Conservation (phyloP, 2,113 vertebrate genomes). For the Agapornis roseicollis region DNA sequence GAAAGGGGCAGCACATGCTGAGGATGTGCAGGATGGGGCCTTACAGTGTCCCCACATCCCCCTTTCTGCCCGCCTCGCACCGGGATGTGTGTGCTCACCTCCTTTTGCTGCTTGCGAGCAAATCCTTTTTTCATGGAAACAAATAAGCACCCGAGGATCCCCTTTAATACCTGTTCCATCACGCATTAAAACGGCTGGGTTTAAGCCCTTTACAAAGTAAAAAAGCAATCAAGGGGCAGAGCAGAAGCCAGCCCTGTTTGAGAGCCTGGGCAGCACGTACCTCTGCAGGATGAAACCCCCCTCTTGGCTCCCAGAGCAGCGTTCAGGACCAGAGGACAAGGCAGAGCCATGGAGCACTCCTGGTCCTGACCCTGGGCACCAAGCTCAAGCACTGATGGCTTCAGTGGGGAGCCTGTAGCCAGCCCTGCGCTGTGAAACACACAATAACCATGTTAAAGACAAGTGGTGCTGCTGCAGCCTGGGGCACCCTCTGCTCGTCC, state of each 20-base stretch:
- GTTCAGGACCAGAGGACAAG: not conserved
- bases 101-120: not conserved
- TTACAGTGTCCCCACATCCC: not conserved
- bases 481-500: not conserved
- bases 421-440: fast-evolving
- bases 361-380: fast-evolving
- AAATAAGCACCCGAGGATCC: not conserved
- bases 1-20: not conserved
- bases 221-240: conserved; percentile 7
- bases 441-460: fast-evolving
- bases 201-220: conserved; percentile 4
- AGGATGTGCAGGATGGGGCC: not conserved
- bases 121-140: conserved; percentile 14
- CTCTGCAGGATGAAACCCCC: not conserved
- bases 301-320: fast-evolving
- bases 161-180: not conserved
- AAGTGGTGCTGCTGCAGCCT: not conserved
- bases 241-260: not conserved
- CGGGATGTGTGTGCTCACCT: not conserved
- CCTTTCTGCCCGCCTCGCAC: not conserved
- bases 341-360: fast-evolving
- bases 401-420: fast-evolving
- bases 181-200: not conserved
- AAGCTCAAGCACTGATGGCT: fast-evolving
- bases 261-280: not conserved